These are phyloP conservation scores for Torymus tubicola DNA, from an alignment of 2,888 invertebrate species.

Conservation along the genomic window DNA sequence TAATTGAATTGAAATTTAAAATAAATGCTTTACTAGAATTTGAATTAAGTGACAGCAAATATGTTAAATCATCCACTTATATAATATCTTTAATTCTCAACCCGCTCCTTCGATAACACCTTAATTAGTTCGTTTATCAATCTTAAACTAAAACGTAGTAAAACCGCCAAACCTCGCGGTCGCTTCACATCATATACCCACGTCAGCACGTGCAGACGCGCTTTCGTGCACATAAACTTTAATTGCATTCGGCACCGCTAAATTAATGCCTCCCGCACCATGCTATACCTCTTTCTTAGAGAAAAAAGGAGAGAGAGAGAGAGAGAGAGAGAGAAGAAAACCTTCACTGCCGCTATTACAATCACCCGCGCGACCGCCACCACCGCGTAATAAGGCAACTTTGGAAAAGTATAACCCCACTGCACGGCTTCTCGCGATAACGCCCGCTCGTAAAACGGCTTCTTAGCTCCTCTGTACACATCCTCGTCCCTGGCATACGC, in stretches of 20 bases:
- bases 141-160: too few relatives aligned
- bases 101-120: too few relatives aligned
- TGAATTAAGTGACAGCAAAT: too few relatives aligned
- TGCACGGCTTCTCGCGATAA: slow-evolving; percentile 24
- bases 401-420: slow-evolving; percentile 31
- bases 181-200: not conserved
- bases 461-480: slow-evolving; percentile 39
- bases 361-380: not conserved
- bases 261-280: slow-evolving; percentile 32
- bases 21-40: too few relatives aligned
- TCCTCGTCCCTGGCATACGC: slow-evolving; percentile 32
- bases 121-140: too few relatives aligned
- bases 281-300: too few relatives aligned
- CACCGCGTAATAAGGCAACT: slow-evolving; percentile 50
- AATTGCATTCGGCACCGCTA: slow-evolving; percentile 45
- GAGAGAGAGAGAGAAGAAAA: not conserved
- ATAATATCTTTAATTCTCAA: too few relatives aligned
- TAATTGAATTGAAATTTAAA: too few relatives aligned
- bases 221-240: slow-evolving; percentile 25
- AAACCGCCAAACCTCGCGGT: too few relatives aligned
- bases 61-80: too few relatives aligned
- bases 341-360: slow-evolving; percentile 23
- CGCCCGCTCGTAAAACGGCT: slow-evolving; percentile 53
- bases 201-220: not conserved
- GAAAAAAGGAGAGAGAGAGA: too few relatives aligned